These are phyloP conservation scores for Aphidoletes aphidimyza DNA, from an alignment of 2,888 invertebrate genomes.

Conservation along the genomic window DNA sequence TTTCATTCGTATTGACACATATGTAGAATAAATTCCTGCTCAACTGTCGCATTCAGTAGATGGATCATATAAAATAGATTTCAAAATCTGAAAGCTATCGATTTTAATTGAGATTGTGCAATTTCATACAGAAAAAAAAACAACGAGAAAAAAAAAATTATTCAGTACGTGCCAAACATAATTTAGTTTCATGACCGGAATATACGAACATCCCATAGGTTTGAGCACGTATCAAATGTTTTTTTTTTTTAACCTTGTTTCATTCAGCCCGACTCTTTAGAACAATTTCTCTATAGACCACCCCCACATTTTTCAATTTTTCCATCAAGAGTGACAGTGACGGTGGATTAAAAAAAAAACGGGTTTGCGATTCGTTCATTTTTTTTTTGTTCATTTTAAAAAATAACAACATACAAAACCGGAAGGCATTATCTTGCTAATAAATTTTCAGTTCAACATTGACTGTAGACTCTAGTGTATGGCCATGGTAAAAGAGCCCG, in stretches of 20 bases:
- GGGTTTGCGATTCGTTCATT: background rate
- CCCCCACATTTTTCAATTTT: background rate
- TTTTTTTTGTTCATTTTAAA: too few species aligned
- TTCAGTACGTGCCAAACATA: background rate
- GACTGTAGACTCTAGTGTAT: background rate
- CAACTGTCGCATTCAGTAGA: background rate
- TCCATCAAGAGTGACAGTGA: background rate
- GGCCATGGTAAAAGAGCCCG: background rate
- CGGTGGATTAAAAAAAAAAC: background rate
- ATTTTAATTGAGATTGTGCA: background rate
- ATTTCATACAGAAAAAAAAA: background rate
- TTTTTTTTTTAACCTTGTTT: too few species aligned
- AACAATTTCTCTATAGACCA: too few species aligned
- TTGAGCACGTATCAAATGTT: too few species aligned
- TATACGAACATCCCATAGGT: too few species aligned
- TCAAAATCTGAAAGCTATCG: background rate
- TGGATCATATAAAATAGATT: background rate
- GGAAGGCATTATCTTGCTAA: background rate
- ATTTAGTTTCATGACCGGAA: background rate
- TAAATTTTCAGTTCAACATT: background rate
- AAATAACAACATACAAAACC: background rate
- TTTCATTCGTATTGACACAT: background rate
- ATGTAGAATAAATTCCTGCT: background rate
- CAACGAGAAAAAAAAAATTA: background rate
- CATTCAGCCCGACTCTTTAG: too few species aligned